Evolutionary conservation across 2,113 vertebrate genomes (phyloP), one percentile per base, ranked within the genome.

Genomic region (Eublepharis macularius): DNA sequence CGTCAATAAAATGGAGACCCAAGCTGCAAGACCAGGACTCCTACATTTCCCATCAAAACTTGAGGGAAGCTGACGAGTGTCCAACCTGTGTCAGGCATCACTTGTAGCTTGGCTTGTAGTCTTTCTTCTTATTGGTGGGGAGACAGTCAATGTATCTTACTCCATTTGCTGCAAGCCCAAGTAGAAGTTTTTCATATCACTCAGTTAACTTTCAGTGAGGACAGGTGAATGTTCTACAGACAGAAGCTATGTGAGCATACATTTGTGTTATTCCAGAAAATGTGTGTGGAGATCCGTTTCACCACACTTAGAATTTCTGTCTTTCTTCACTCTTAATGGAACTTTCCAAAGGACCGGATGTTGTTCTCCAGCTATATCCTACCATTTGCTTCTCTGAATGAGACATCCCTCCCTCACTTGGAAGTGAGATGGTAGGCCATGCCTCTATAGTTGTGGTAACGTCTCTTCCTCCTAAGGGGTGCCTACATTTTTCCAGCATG

Each of bases 381-480:
- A n/a, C 29, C 29, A 57, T 39, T 0, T 1, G 51, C 47, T 1
- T 14, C 76, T 36, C 54, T 0, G 0, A 0, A 0, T 5, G 0
- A 1, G 26, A 6, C 19, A 21, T 36, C 81, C 69, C 68, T 57
- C 72, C 11, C 87, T 83, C 74, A 4, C 0, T 0, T 2, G 82
- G 75, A 76, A 57, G 36, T 24, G 47, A 2, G 26, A 43, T 34
- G 36, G 14, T 34, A 74, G 36, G 69, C 69, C 80, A 1, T 17
- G 49, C 11, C 83, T 36, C 3, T 0, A 12, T 0, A 1, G 78
- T 43, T 10, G 1, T 8, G 34, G 54, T 63, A 76, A 49, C 75
- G 43, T 41, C 26, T 24, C 60, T 72, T 0, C 0, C 54, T 68
- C 79, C 77, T 36, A 80, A 54, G 68, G 26, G 84, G 84, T 75